Evolutionary conservation across 2,888 invertebrate genomes (phyloP).

Genomic region (Carpatolechia fugitivella): DNA sequence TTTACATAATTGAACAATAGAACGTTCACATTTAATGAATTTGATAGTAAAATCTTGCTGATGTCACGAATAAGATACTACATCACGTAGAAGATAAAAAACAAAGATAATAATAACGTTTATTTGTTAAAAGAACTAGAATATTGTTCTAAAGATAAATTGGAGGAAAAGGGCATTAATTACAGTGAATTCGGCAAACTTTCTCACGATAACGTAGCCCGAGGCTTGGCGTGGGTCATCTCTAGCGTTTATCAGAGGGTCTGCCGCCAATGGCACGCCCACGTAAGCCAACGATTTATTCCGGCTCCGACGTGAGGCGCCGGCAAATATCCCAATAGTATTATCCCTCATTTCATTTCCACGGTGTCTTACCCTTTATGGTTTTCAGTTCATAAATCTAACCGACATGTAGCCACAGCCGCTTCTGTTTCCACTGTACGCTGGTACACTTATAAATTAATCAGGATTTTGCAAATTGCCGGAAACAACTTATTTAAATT

Average conservation of each 20-base stretch:
- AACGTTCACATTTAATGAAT: background rate
- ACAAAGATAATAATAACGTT: no score
- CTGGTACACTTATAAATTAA: background rate
- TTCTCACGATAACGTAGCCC: slow-evolving; percentile 42
- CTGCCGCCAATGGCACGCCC: slow-evolving; percentile 51
- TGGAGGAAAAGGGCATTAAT: background rate
- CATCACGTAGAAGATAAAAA: no score
- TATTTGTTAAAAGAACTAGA: no score
- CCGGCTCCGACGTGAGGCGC: slow-evolving; percentile 41
- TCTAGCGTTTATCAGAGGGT: slow-evolving; percentile 46
- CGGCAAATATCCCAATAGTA: slow-evolving; percentile 30
- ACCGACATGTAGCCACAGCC: background rate
- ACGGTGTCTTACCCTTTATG: slow-evolving; percentile 30
- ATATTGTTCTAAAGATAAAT: background rate
- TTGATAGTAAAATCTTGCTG: no score
- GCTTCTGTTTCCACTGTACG: background rate
- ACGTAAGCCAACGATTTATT: slow-evolving; percentile 55
- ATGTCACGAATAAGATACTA: no score
- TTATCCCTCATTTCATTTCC: slow-evolving; percentile 29
- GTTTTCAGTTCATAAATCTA: slow-evolving; percentile 15
- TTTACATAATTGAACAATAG: background rate
- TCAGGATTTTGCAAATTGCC: no score
- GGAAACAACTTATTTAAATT: background rate
- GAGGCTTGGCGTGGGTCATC: slow-evolving; percentile 38
- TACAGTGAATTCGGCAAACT: slow-evolving; percentile 24